phyloP scores from a whole-genome alignment of 2,888 invertebrate genomes.

The Hemithea aestivaria region DNA sequence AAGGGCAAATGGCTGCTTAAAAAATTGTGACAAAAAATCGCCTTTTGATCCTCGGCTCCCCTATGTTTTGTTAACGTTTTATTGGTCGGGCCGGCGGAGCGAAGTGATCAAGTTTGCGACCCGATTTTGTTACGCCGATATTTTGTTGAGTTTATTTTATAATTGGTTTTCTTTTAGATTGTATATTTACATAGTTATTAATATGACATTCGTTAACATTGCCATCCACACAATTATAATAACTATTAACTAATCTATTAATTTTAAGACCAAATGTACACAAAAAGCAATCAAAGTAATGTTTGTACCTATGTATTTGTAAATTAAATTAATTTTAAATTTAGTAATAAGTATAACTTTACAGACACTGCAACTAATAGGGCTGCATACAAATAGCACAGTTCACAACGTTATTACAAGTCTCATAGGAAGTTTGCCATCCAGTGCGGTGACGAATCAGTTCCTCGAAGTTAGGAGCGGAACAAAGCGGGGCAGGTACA shows the following conservation, averaged over 20 bases:
- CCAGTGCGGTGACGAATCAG: slow-evolving; percentile 41
- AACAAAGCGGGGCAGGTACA: slow-evolving; percentile 72
- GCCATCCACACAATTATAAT: too few species aligned
- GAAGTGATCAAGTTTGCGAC: slow-evolving; percentile 47
- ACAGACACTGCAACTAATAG: too few species aligned
- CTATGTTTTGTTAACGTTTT: slow-evolving; percentile 70
- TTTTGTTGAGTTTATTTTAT: slow-evolving; percentile 13
- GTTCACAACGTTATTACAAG: neutral
- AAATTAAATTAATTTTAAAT: too few species aligned
- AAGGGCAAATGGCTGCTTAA: slow-evolving; percentile 74
- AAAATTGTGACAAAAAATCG: slow-evolving; percentile 74
- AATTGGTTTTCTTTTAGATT: too few species aligned
- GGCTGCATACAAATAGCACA: too few species aligned
- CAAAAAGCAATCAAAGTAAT: too few species aligned
- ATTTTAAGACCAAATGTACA: too few species aligned
- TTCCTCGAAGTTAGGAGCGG: slow-evolving; percentile 39
- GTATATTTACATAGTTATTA: too few species aligned
- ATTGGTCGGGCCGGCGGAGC: slow-evolving; percentile 68
- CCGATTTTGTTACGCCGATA: slow-evolving; percentile 22
- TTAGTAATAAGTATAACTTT: too few species aligned
- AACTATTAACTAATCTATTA: too few species aligned
- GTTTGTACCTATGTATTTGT: too few species aligned
- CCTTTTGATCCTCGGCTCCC: slow-evolving; percentile 72
- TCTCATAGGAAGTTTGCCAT: neutral
- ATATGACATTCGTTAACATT: too few species aligned